A percentile compares a stretch with the other conserved stretches of the same genome.
Conservation (phyloP, 2,888 invertebrate species). For the Nomada goodeniana region DNA sequence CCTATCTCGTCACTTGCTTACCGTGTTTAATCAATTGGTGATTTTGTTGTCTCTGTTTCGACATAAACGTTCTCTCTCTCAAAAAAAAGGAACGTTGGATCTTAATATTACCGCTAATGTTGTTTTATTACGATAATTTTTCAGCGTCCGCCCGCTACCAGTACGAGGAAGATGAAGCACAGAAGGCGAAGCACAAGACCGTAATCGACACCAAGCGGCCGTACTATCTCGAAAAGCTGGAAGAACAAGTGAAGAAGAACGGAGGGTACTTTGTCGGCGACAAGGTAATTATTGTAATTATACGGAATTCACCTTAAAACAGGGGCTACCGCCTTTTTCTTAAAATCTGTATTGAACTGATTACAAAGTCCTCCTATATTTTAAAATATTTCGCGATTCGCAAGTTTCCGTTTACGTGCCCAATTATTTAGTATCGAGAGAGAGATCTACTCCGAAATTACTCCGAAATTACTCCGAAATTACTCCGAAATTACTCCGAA, state of each 20-base stretch:
- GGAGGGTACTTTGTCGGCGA: slow-evolving; percentile 79
- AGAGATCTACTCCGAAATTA: too few species aligned
- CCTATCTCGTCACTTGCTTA: not conserved
- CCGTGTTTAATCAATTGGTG: too few species aligned
- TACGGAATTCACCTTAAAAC: too few species aligned
- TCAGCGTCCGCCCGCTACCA: slow-evolving; percentile 73
- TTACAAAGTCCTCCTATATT: too few species aligned
- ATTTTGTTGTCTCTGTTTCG: not conserved
- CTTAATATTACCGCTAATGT: not conserved
- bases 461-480: too few species aligned
- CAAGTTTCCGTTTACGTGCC: too few species aligned
- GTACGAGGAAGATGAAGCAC: slow-evolving; percentile 74
- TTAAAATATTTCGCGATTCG: too few species aligned
- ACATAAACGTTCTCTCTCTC: not conserved
- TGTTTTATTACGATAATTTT: not conserved
- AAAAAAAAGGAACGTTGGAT: not conserved
- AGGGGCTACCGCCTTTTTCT: too few species aligned
- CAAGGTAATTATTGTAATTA: slow-evolving; percentile 72
- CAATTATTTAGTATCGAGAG: too few species aligned
- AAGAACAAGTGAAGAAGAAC: slow-evolving; percentile 77
- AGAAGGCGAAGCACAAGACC: slow-evolving; percentile 75
- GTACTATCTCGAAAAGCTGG: slow-evolving; percentile 73
- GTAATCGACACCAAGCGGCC: slow-evolving; percentile 70
- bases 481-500: too few species aligned
- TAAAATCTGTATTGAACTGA: too few species aligned